A percentile compares a stretch with the other conserved stretches of the same genome.
Conservation (phyloP, 2,113 vertebrate species). For the Cyanoliseus patagonus region DNA sequence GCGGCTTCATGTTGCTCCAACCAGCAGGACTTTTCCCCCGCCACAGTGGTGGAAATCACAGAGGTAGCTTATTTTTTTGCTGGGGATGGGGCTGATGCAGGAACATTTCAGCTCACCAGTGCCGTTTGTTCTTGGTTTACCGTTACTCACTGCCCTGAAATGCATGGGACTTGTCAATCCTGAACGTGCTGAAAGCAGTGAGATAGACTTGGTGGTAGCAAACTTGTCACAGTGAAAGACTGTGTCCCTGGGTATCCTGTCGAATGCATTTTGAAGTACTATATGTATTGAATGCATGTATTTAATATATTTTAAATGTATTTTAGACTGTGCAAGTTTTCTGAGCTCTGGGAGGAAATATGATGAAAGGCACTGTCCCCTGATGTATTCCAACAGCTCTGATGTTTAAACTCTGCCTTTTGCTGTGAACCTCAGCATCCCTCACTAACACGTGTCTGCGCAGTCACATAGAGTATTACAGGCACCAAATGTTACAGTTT, state of each 20-base stretch:
- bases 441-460: accelerated
- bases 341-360: neutral
- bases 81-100: neutral
- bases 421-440: neutral
- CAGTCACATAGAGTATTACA: neutral
- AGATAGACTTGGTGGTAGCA: neutral
- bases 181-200: neutral
- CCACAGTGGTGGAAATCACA: accelerated
- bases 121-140: neutral
- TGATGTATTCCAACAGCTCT: neutral
- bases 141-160: neutral
- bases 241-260: too few relatives aligned
- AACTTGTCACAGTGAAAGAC: neutral
- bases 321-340: neutral
- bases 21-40: neutral
- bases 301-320: neutral
- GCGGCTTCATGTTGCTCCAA: neutral
- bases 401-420: neutral
- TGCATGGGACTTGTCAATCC: accelerated
- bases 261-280: neutral
- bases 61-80: neutral
- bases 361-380: accelerated
- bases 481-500: accelerated
- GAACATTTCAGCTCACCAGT: neutral
- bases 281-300: neutral